Conservation (phyloP, 2,797 vertebrate genomes). For the Pseudochaenichthys georgianus region DNA sequence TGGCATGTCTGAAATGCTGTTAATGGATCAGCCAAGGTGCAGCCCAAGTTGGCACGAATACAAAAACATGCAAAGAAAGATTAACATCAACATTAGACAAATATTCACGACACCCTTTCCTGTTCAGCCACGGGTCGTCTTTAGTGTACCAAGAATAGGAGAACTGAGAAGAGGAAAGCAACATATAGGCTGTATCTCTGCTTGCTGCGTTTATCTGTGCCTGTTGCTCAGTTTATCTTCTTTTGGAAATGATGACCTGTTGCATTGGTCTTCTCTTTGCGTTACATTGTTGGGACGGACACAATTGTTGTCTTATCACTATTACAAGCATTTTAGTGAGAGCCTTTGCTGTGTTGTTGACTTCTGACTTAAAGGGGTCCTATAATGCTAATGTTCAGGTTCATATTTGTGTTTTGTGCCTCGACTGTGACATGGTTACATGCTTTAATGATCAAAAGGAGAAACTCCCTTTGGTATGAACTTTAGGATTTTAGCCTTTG, state of each 20-base stretch:
- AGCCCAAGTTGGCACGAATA: constrained; percentile 10
- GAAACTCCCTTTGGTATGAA: no score
- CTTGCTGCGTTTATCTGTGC: not conserved
- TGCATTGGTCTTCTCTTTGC: not conserved
- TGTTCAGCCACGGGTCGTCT: not conserved
- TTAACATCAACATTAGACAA: not conserved
- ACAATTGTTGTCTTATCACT: not conserved
- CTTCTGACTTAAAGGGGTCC: not conserved
- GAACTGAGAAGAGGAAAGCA: not conserved
- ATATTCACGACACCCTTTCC: not conserved
- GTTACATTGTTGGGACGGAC: not conserved
- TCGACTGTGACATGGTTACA: no score
- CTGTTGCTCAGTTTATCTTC: not conserved
- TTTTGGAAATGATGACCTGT: not conserved
- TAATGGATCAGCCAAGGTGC: constrained; percentile 16
- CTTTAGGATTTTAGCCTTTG: no score
- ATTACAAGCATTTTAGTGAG: not conserved
- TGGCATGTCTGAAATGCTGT: not conserved
- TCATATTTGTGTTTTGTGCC: no score
- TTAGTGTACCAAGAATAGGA: not conserved
- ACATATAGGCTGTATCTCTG: not conserved
- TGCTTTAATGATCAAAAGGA: no score
- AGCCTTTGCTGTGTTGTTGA: not conserved
- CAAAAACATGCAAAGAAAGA: constrained; percentile 2
- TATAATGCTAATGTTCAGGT: no score